A percentile compares a stretch with the other conserved stretches of the same genome.
phyloP scores from a whole-genome alignment of 2,113 vertebrate species.

The Hymenochirus boettgeri region DNA sequence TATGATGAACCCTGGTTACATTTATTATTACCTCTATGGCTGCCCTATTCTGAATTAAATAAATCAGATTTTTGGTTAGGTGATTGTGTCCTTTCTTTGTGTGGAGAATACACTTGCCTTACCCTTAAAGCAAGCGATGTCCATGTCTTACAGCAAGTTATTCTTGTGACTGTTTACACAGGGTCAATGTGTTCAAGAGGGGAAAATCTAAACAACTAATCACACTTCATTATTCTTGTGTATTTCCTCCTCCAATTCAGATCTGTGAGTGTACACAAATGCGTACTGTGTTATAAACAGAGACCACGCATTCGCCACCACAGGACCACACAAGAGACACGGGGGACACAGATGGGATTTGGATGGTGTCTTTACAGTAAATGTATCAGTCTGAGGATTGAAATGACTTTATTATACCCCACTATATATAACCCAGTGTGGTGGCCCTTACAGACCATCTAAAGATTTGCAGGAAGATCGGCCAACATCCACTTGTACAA shows the following conservation, averaged over 20 bases:
- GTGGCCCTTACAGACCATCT: too few species aligned
- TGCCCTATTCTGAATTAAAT: too few species aligned
- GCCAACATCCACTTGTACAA: too few species aligned
- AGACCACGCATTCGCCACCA: conserved; percentile 16
- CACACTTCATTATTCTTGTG: conserved; percentile 31
- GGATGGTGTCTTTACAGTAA: conserved; percentile 18
- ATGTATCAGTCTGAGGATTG: neutral
- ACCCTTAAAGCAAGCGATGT: conserved; percentile 4
- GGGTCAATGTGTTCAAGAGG: conserved; percentile 33
- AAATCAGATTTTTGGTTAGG: too few species aligned
- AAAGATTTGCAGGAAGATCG: too few species aligned
- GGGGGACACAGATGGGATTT: neutral
- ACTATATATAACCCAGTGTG: too few species aligned
- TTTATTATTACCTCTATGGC: too few species aligned
- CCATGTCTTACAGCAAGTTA: conserved; percentile 29
- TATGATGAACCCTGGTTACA: too few species aligned
- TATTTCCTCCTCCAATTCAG: conserved; percentile 17
- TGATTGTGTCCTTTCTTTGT: too few species aligned
- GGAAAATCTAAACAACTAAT: conserved; percentile 40
- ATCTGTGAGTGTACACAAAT: conserved; percentile 33
- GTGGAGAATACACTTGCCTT: too few species aligned
- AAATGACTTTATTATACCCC: too few species aligned
- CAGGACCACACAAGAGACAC: conserved; percentile 34
- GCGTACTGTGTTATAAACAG: conserved; percentile 34
- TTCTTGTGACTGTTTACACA: conserved; percentile 37